Evolutionary conservation across 2,888 invertebrate genomes (phyloP).

Genomic region (Ennomos erosarius): DNA sequence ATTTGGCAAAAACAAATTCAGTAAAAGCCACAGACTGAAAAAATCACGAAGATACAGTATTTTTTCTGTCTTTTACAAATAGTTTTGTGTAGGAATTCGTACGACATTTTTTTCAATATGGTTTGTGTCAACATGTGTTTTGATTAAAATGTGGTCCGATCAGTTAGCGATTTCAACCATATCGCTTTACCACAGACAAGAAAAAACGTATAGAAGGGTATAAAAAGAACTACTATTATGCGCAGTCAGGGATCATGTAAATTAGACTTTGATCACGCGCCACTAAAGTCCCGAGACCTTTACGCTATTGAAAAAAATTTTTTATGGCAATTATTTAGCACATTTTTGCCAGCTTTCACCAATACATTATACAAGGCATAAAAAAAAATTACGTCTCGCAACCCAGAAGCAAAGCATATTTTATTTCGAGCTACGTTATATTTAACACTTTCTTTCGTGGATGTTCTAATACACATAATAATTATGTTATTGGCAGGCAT

Average conservation of each 20-base stretch:
- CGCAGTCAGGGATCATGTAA: slow-evolving; percentile 56
- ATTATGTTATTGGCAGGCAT: too few relatives aligned
- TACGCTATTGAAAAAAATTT: not conserved
- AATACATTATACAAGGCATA: too few relatives aligned
- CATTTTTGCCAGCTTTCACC: too few relatives aligned
- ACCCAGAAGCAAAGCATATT: too few relatives aligned
- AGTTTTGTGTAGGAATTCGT: not conserved
- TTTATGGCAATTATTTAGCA: too few relatives aligned
- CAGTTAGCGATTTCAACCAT: too few relatives aligned
- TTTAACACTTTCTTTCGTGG: not conserved
- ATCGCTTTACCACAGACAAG: too few relatives aligned
- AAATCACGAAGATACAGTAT: not conserved
- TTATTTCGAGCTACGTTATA: too few relatives aligned
- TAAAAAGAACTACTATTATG: slow-evolving; percentile 44
- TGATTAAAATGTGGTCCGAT: not conserved
- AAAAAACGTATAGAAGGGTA: too few relatives aligned
- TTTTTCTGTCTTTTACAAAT: slow-evolving; percentile 1
- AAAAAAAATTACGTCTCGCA: too few relatives aligned
- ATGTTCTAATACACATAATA: too few relatives aligned
- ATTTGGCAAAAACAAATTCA: not conserved
- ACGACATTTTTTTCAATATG: slow-evolving; percentile 2
- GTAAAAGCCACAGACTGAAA: slow-evolving; percentile 8
- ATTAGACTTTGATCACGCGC: slow-evolving; percentile 61
- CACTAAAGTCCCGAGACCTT: slow-evolving; percentile 35
- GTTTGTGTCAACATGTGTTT: not conserved